Evolutionary conservation across 2,888 invertebrate genomes (phyloP).

Genomic region (Machimus rusticus): DNA sequence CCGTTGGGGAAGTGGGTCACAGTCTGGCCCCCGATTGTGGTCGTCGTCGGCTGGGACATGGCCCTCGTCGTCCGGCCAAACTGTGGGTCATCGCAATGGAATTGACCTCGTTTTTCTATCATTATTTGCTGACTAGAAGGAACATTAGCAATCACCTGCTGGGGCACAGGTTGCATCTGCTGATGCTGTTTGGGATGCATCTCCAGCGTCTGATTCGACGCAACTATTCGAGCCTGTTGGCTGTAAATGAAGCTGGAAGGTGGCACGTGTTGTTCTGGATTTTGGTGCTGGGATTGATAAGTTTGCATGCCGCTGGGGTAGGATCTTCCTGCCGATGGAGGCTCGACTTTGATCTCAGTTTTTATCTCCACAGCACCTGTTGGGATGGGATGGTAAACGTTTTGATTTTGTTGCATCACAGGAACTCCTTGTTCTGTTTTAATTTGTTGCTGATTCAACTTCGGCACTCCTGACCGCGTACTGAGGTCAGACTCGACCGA

Average conservation of each 20-base stretch:
- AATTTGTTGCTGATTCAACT: background rate
- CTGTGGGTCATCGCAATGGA: constrained; percentile 17
- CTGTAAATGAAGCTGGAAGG: constrained; percentile 35
- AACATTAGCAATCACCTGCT: constrained; percentile 40
- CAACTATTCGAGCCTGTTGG: constrained; percentile 42
- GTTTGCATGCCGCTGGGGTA: background rate
- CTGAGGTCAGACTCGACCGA: background rate
- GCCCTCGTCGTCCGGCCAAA: background rate
- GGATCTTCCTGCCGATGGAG: background rate
- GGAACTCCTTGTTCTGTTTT: constrained; percentile 39
- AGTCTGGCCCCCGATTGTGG: constrained; percentile 53
- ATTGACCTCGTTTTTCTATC: constrained; percentile 16
- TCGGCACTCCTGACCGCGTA: background rate
- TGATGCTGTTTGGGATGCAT: constrained; percentile 5
- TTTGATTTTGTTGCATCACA: constrained; percentile 47
- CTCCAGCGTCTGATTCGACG: constrained; percentile 37
- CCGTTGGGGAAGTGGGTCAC: constrained; percentile 54
- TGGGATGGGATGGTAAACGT: constrained; percentile 15
- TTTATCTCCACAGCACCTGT: constrained; percentile 41
- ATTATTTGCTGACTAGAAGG: constrained; percentile 48
- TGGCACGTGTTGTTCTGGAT: background rate
- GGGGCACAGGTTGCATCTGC: constrained; percentile 40
- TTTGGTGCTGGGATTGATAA: background rate
- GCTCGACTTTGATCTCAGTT: background rate
- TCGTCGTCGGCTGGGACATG: constrained; percentile 48